Evolutionary conservation across 2,797 vertebrate species (phyloP), one percentile per base, ranked within the genome.

Genomic region (Falco concolor): DNA sequence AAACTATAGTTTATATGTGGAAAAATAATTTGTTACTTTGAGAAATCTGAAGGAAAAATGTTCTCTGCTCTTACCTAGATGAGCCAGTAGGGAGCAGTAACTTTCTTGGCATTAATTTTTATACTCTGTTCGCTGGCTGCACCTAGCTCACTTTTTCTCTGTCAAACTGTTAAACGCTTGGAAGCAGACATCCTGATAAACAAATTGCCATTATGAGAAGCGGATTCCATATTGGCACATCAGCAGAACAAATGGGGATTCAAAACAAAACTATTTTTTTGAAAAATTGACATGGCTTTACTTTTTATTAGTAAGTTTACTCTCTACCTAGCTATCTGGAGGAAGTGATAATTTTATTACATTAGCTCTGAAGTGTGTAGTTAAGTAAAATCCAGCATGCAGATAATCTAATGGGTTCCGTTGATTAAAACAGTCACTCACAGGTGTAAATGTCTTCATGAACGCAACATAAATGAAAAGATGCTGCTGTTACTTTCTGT

Each of bases 1-100:
- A 73, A 73, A 36, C 19, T 19, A 19, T 47, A 11, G 4, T 47
- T 72, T 72, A 19, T 40, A 15, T 52, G 18, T 16, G 6, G 27
- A 80, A 40, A 77, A 70, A 15, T 4, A 18, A 16, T 54, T 79
- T 84, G 15, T 79, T 50, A 13, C 30, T 90, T 78, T 8, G 18
- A 63, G 25, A 76, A 87, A 59, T 19, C 38, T 3, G 5, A 49
- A 13, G 32, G 42, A 38, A 61, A 75, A 78, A 34, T 67, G 7
- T 16, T 69, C 7, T 75, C 38, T 82, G 56, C 34, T 76, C 36
- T 92, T 86, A 11, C 25, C 25, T 47, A 60, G 34, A 74, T n/a
- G 47, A 90, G 44, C 96, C 97, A 97, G 95, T 92, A 98, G 97
- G 90, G 97, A 77, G 95, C 98, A 98, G 89, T 89, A 73, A 96